Conservation (phyloP, 2,113 vertebrate species). For the Nycticryphes semicollaris region DNA sequence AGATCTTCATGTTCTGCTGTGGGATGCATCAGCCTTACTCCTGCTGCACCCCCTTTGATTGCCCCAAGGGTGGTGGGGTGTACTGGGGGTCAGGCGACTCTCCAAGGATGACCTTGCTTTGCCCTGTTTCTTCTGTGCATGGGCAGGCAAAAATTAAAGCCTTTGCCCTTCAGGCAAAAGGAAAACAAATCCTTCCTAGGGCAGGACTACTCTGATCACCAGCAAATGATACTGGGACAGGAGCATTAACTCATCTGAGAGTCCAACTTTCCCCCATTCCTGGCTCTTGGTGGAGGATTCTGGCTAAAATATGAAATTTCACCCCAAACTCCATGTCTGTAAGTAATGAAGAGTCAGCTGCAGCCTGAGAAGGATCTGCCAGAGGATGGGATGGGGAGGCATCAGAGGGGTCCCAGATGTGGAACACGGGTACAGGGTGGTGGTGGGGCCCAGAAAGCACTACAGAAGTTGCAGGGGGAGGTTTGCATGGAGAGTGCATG, state of each 20-base stretch:
- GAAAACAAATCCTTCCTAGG: background rate
- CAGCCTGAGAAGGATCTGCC: background rate
- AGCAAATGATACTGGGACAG: background rate
- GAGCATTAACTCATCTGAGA: background rate
- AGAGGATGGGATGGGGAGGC: background rate
- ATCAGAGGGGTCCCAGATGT: background rate
- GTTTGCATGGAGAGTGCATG: rapidly evolving
- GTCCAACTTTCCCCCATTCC: background rate
- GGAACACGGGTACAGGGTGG: rapidly evolving
- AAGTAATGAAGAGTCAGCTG: background rate
- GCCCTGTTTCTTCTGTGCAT: rapidly evolving
- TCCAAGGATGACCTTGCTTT: background rate
- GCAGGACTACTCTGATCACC: background rate
- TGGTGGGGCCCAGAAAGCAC: background rate
- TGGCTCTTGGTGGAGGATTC: background rate
- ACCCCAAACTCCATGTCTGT: background rate
- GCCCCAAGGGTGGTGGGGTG: background rate
- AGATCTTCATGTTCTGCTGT: background rate
- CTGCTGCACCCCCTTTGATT: background rate
- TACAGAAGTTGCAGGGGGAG: background rate
- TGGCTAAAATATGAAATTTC: background rate
- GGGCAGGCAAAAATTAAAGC: background rate
- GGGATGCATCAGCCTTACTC: rapidly evolving
- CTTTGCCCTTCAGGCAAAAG: background rate
- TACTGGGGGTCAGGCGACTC: background rate